phyloP scores from a whole-genome alignment of 92 coral and sea anemone genomes.

The Bergia puertoricense region DNA sequence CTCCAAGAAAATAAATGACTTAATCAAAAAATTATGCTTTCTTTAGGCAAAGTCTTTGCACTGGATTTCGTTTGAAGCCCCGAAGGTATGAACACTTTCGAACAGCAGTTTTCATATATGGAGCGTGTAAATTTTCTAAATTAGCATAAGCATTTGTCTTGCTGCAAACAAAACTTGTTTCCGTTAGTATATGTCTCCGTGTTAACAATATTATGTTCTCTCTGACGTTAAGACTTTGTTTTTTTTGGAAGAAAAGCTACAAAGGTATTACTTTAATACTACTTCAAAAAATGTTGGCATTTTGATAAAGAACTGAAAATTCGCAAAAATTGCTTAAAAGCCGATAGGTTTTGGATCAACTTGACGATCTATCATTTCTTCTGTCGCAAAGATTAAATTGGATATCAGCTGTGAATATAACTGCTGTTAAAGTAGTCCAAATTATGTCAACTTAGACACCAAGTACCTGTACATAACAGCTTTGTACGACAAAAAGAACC shows the following conservation, averaged over 20 bases:
- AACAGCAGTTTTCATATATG: not conserved
- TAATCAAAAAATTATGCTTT: not conserved
- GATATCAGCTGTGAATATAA: not conserved
- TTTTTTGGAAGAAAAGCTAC: too few species aligned
- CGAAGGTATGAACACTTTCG: not conserved
- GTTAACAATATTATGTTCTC: not conserved
- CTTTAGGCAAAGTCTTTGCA: not conserved
- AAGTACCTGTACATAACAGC: too few species aligned
- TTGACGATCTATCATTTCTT: not conserved
- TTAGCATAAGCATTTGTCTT: not conserved
- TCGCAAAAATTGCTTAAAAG: not conserved
- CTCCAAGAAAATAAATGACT: not conserved
- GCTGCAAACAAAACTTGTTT: not conserved
- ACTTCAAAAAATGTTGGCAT: not conserved
- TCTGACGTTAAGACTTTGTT: not conserved
- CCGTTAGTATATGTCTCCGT: too few species aligned
- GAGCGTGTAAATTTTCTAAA: not conserved
- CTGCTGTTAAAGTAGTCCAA: not conserved
- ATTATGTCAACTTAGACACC: not conserved
- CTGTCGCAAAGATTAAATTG: not conserved
- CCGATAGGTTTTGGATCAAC: not conserved
- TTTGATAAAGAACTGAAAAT: not conserved
- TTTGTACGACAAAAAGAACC: constrained; percentile 3
- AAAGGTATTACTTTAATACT: not conserved
- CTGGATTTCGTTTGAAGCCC: not conserved